A percentile compares a stretch with the other conserved stretches of the same genome.
Conservation (phyloP, 2,888 invertebrate species). For the Drosophila helvetica region DNA sequence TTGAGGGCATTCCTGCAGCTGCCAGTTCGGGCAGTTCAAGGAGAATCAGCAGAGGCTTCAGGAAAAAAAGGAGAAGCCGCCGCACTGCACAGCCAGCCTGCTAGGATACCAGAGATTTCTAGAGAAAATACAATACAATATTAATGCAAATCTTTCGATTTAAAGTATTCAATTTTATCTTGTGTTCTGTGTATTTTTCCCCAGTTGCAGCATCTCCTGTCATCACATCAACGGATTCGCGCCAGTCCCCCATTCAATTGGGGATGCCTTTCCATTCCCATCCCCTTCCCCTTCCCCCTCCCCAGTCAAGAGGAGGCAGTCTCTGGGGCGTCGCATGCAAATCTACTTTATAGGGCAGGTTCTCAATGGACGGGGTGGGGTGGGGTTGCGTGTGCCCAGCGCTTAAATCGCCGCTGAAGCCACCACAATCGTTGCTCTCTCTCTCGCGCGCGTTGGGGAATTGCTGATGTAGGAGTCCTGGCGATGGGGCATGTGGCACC, state of each 20-base stretch:
- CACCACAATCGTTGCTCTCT: conserved; percentile 26
- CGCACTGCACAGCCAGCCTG: conserved; percentile 37
- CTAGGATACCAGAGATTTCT: conserved; percentile 1
- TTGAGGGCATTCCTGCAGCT: conserved; percentile 92
- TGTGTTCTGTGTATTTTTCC: background rate
- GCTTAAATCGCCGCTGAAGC: conserved; percentile 63
- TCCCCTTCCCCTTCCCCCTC: background rate
- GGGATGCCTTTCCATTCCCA: background rate
- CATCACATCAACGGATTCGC: conserved; percentile 19
- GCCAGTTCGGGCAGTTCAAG: conserved; percentile 94
- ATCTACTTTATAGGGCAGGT: conserved; percentile 54
- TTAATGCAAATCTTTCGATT: background rate
- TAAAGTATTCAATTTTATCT: background rate
- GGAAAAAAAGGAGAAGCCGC: conserved; percentile 85
- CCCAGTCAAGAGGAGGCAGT: conserved; percentile 16
- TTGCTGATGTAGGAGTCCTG: conserved; percentile 8
- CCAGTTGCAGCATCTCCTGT: conserved; percentile 4
- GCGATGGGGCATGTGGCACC: background rate
- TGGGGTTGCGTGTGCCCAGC: conserved; percentile 64
- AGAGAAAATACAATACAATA: background rate
- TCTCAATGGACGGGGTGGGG: conserved; percentile 44
- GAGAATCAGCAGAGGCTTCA: conserved; percentile 93
- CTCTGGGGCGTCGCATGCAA: conserved; percentile 71
- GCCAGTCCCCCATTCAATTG: conserved; percentile 25
- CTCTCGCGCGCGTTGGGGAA: conserved; percentile 1